Evolutionary conservation across 1,140 invertebrate genomes (phyloP).

Genomic region (Bombus turneri): DNA sequence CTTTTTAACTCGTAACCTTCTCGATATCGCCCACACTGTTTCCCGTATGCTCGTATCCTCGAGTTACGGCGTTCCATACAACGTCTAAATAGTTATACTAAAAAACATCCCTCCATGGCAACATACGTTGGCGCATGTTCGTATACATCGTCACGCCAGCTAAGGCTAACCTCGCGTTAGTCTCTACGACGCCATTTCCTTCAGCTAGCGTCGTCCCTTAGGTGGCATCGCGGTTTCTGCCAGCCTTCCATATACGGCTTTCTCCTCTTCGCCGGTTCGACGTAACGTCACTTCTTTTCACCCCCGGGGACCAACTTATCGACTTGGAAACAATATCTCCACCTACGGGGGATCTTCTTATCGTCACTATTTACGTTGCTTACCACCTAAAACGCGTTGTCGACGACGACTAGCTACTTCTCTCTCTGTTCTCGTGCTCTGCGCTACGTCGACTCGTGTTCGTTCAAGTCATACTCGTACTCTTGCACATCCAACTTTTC

Average conservation of each 20-base stretch:
- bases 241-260: conserved; percentile 13
- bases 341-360: conserved; percentile 25
- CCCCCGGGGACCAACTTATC: conserved; percentile 49
- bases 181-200: conserved; percentile 44
- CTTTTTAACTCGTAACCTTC: background rate
- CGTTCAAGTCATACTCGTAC: no score
- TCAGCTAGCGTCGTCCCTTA: conserved; percentile 56
- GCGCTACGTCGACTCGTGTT: background rate
- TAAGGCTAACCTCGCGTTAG: background rate
- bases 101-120: background rate
- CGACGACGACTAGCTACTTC: background rate
- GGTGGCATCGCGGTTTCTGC: conserved; percentile 39
- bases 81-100: conserved; percentile 15
- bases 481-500: background rate
- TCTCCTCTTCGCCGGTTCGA: no score
- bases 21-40: background rate
- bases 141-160: background rate
- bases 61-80: background rate
- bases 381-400: background rate
- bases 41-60: background rate
- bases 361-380: conserved; percentile 27
- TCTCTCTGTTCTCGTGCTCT: no score
- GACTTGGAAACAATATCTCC: conserved; percentile 62
- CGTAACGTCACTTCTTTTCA: background rate
- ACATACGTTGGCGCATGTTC: background rate